phyloP scores from a whole-genome alignment of 2,113 vertebrate genomes.

The Scytalopus superciliaris region DNA sequence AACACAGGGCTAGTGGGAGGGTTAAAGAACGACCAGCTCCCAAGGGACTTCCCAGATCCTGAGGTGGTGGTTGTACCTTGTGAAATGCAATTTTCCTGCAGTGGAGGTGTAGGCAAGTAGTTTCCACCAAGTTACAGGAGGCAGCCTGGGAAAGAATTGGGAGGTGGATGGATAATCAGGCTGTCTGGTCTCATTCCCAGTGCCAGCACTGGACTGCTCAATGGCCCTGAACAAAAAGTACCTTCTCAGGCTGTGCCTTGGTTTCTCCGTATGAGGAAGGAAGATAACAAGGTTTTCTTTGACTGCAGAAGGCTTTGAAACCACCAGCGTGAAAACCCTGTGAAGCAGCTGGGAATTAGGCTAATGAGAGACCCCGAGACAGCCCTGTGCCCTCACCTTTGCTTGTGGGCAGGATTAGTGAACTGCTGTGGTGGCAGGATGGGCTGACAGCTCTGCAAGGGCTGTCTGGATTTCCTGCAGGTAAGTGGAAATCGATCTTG shows the following conservation, averaged over 20 bases:
- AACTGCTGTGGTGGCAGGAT: background rate
- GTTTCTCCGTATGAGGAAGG: background rate
- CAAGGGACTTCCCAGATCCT: background rate
- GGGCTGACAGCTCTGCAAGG: background rate
- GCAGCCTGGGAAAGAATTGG: background rate
- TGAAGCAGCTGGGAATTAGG: background rate
- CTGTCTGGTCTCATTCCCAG: background rate
- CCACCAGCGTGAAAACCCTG: background rate
- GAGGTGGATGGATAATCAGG: background rate
- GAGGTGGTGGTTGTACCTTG: background rate
- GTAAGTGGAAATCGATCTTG: background rate
- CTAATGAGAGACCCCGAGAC: background rate
- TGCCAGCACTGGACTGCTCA: background rate
- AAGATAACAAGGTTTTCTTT: background rate
- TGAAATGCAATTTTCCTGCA: background rate
- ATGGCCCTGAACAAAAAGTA: background rate
- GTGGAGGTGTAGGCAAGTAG: background rate
- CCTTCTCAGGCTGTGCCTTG: background rate
- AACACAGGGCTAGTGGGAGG: rapidly evolving
- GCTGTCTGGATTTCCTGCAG: background rate
- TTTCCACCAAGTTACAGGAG: background rate
- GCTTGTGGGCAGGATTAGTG: background rate
- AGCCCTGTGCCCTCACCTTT: background rate
- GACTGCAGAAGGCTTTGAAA: background rate
- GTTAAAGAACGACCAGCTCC: background rate